phyloP scores from a whole-genome alignment of 2,797 vertebrate genomes.

The Margarornis squamiger region DNA sequence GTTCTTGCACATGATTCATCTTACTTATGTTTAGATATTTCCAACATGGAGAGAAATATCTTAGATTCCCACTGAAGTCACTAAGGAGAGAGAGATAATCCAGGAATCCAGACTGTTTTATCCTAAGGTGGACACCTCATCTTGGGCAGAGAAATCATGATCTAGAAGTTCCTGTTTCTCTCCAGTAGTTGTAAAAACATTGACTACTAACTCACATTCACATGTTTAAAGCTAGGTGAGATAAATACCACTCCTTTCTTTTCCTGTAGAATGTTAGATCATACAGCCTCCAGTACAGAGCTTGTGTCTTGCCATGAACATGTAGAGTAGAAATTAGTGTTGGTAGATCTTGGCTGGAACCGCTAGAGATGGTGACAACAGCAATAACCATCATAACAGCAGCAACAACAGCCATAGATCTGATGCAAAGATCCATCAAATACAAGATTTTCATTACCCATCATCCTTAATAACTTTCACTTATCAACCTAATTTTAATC shows the following conservation, averaged over 20 bases:
- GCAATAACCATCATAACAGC: background rate
- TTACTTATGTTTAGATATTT: background rate
- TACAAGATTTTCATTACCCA: background rate
- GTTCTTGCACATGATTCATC: accelerated
- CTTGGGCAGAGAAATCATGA: background rate
- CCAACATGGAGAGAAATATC: background rate
- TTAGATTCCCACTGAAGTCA: background rate
- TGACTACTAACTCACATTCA: background rate
- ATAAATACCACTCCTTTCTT: background rate
- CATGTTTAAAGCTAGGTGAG: background rate
- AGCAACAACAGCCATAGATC: background rate
- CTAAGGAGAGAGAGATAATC: background rate
- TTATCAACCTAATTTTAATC: constrained; percentile 28
- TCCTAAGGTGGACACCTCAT: background rate
- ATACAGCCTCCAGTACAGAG: background rate
- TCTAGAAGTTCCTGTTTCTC: background rate
- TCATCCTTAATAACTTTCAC: background rate
- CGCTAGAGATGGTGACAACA: background rate
- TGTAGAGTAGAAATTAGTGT: background rate
- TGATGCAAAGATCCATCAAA: background rate
- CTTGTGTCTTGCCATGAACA: background rate
- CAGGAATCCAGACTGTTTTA: background rate
- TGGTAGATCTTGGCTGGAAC: background rate
- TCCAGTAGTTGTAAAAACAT: background rate
- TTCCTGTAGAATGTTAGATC: background rate